Conservation (phyloP, 1,140 invertebrate species). For the Colletes latitarsis region DNA sequence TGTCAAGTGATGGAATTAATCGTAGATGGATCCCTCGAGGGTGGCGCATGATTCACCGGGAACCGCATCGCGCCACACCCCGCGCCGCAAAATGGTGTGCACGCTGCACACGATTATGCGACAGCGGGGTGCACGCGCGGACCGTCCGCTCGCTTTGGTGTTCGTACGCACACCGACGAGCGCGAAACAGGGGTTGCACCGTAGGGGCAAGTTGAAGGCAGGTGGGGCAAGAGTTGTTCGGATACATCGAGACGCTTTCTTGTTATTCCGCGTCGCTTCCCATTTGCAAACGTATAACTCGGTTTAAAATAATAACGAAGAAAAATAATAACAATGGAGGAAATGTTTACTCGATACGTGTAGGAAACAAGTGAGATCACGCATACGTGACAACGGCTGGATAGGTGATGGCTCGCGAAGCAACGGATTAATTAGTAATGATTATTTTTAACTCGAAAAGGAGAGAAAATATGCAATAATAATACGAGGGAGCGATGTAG, state of each 20-base stretch:
- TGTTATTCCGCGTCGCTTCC: background rate
- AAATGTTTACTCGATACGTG: no score
- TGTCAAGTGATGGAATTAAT: conserved; percentile 70
- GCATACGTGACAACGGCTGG: no score
- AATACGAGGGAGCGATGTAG: no score
- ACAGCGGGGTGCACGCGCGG: conserved; percentile 29
- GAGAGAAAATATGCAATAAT: no score
- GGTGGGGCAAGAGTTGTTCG: background rate
- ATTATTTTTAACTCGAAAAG: no score
- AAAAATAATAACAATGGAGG: no score
- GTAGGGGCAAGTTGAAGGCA: background rate
- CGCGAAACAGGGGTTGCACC: background rate
- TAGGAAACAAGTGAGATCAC: no score
- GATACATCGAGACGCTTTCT: background rate
- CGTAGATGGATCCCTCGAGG: conserved; percentile 67
- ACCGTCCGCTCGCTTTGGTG: background rate
- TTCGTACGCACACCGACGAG: background rate
- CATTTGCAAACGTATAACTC: no score
- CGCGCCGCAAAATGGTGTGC: conserved; percentile 52
- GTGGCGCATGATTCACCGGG: conserved; percentile 66
- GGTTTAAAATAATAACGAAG: no score
- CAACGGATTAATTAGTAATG: no score
- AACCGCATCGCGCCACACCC: conserved; percentile 62
- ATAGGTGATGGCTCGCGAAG: no score
- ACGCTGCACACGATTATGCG: conserved; percentile 54